These are phyloP conservation scores for Pterostichus niger DNA, from an alignment of 2,888 invertebrate genomes.

Conservation along the genomic window DNA sequence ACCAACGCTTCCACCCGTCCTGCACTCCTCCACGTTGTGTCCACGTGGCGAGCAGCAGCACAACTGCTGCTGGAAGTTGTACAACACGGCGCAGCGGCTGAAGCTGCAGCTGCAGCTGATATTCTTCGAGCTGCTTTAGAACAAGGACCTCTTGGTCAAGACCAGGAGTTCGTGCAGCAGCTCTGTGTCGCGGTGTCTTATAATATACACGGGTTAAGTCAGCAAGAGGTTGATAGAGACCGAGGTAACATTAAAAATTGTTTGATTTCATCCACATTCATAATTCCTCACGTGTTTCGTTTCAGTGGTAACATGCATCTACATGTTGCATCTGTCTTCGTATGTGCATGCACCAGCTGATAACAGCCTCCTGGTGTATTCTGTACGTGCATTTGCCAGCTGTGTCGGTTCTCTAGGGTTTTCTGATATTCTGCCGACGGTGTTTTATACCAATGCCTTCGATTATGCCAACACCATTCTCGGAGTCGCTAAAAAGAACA, in stretches of 20 bases:
- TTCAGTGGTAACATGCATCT: conserved; percentile 23
- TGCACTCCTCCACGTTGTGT: background rate
- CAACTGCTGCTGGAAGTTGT: background rate
- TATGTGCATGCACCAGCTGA: background rate
- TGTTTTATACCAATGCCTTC: conserved; percentile 47
- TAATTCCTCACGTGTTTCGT: background rate
- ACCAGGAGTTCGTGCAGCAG: background rate
- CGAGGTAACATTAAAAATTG: background rate
- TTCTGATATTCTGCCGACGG: conserved; percentile 1
- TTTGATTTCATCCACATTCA: background rate
- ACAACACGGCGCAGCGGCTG: too few relatives aligned
- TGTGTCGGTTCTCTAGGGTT: conserved; percentile 34
- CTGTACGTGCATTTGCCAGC: conserved; percentile 8
- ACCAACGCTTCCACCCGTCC: background rate
- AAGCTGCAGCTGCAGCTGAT: too few relatives aligned
- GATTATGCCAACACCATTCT: conserved; percentile 30
- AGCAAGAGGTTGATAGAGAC: conserved; percentile 18
- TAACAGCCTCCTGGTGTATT: conserved; percentile 3
- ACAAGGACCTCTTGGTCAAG: background rate
- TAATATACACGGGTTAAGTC: background rate
- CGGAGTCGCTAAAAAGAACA: background rate
- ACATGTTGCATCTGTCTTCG: conserved; percentile 46
- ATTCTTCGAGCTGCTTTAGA: too few relatives aligned
- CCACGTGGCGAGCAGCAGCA: background rate
- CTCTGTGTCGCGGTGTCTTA: background rate